A percentile compares a stretch with the other conserved stretches of the same genome.
Evolutionary conservation across 2,888 invertebrate genomes (phyloP).

Genomic region (Epinotia demarniana): DNA sequence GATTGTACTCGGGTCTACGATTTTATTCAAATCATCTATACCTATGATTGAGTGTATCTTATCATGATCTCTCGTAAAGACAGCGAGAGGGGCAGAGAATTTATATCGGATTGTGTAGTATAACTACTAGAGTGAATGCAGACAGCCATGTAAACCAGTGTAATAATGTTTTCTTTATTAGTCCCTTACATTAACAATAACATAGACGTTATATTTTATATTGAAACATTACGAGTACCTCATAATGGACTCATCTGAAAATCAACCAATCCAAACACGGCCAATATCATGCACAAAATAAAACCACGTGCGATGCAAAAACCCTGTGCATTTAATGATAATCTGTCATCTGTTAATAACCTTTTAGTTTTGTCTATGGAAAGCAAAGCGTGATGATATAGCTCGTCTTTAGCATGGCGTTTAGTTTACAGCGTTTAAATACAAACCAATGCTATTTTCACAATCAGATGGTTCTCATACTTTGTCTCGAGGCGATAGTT

Average conservation of each 20-base stretch:
- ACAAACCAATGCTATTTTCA: conserved; percentile 97
- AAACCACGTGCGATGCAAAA: conserved; percentile 33
- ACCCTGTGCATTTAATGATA: conserved; percentile 31
- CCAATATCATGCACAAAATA: conserved; percentile 31
- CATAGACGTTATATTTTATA: no score
- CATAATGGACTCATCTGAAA: background rate
- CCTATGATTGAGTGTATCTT: no score
- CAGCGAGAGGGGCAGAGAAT: no score
- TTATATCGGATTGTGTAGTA: no score
- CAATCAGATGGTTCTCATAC: conserved; percentile 98
- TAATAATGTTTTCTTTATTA: no score
- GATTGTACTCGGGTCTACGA: no score
- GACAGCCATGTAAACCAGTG: no score
- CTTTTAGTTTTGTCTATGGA: conserved; percentile 52
- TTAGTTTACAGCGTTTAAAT: conserved; percentile 69
- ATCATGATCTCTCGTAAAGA: no score
- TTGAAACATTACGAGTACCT: no score
- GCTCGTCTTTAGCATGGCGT: conserved; percentile 63
- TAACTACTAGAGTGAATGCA: no score
- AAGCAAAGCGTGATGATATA: conserved; percentile 70
- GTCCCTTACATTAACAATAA: no score
- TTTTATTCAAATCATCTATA: no score
- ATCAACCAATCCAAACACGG: conserved; percentile 15
- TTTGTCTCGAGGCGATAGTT: conserved; percentile 98
- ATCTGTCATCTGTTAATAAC: conserved; percentile 54